Conservation (phyloP, 2,797 vertebrate species). For the Thalassophryne amazonica region DNA sequence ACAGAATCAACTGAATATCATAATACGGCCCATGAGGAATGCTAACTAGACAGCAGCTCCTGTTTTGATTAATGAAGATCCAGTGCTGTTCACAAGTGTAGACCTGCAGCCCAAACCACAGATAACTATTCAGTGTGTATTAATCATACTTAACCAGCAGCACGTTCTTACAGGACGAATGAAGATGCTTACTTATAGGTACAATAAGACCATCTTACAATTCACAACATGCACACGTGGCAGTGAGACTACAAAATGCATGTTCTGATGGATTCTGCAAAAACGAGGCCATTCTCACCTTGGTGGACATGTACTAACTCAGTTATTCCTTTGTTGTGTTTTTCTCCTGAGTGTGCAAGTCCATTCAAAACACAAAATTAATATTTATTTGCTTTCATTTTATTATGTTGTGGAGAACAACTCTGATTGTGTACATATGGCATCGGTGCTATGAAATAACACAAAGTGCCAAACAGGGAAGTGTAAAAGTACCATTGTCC, state of each 20-base stretch:
- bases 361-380: conserved; percentile 14
- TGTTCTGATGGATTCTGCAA: background rate
- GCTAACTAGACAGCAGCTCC: conserved; percentile 66
- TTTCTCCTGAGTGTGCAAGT: conserved; percentile 20
- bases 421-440: too few relatives aligned
- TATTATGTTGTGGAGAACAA: too few relatives aligned
- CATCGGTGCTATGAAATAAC: background rate
- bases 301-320: background rate
- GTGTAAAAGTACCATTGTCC: too few relatives aligned
- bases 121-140: conserved; percentile 58
- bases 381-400: conserved; percentile 9
- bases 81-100: conserved; percentile 46
- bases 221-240: background rate
- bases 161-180: conserved; percentile 35
- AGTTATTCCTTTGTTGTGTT: conserved; percentile 1
- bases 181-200: conserved; percentile 32
- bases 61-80: conserved; percentile 70
- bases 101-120: conserved; percentile 38
- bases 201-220: conserved; percentile 36
- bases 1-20: conserved; percentile 69
- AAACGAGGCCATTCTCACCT: background rate
- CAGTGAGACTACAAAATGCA: conserved; percentile 6
- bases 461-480: too few relatives aligned
- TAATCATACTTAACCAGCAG: conserved; percentile 62
- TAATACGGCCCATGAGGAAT: conserved; percentile 65